These are phyloP conservation scores for Drosophila erecta DNA, from an alignment of 1,140 invertebrate genomes.

Conservation along the genomic window DNA sequence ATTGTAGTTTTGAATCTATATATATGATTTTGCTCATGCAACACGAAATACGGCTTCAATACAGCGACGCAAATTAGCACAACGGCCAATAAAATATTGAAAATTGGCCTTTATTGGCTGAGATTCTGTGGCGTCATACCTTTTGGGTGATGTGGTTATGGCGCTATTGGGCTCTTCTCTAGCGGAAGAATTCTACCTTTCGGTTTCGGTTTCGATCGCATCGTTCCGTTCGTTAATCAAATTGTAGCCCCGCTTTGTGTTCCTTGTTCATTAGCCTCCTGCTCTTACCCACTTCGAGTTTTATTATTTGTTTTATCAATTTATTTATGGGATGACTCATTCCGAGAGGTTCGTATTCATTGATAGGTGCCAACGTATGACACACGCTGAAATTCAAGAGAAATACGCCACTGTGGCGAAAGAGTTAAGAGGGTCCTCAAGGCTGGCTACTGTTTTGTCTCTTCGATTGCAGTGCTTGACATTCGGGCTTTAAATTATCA, in stretches of 20 bases:
- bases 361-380: constrained; percentile 25
- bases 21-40: no score
- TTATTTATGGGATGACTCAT: constrained; percentile 53
- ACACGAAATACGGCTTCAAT: background rate
- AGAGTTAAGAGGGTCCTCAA: constrained; percentile 28
- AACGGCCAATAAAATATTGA: constrained; percentile 48
- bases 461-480: background rate
- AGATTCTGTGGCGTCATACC: constrained; percentile 42
- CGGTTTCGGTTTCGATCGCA: background rate
- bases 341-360: constrained; percentile 5
- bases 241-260: constrained; percentile 19
- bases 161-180: constrained; percentile 2
- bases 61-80: constrained; percentile 45
- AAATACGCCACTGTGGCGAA: constrained; percentile 18
- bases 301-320: constrained; percentile 53
- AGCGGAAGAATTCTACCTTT: constrained; percentile 32
- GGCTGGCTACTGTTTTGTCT: constrained; percentile 16
- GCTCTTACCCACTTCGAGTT: constrained; percentile 33
- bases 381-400: constrained; percentile 47
- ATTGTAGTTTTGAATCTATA: constrained; percentile 19
- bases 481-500: background rate
- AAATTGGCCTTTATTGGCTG: constrained; percentile 52
- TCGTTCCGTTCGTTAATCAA: constrained; percentile 12
- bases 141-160: constrained; percentile 11
- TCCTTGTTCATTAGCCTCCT: constrained; percentile 13